These are phyloP conservation scores for Ivindomyrus marchei DNA, from an alignment of 2,113 vertebrate genomes.

Conservation along the genomic window DNA sequence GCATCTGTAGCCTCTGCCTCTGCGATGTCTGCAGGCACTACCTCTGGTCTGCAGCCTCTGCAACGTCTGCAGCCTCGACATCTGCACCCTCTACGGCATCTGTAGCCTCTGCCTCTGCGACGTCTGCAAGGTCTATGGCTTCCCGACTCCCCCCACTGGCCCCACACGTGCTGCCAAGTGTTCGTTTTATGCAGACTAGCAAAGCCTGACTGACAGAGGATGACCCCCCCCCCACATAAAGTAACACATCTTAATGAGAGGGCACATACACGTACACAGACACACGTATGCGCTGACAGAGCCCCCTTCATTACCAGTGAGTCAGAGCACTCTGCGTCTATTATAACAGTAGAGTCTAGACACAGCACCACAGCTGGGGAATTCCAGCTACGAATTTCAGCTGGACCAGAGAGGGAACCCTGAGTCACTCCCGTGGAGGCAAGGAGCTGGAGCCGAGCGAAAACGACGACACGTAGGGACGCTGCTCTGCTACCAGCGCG, in stretches of 20 bases:
- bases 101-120: too few species aligned
- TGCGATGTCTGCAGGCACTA: too few species aligned
- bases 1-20: background rate
- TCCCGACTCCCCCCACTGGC: background rate
- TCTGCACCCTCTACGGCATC: too few species aligned
- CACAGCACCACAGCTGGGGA: constrained; percentile 11
- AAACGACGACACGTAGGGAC: constrained; percentile 10
- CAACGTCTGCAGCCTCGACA: background rate
- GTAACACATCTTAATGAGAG: background rate
- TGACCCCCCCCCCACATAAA: background rate
- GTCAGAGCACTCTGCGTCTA: background rate
- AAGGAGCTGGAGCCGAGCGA: constrained; percentile 9
- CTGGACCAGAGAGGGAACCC: background rate
- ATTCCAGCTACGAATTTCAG: constrained; percentile 13
- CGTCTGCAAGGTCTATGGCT: background rate
- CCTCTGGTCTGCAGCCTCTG: background rate
- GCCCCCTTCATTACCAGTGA: constrained; percentile 17
- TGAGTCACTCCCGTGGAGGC: background rate
- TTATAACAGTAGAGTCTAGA: constrained; percentile 12
- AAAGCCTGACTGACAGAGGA: background rate
- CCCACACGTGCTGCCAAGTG: background rate
- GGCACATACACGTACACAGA: background rate
- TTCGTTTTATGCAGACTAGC: background rate
- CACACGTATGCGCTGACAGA: background rate
- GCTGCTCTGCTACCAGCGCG: background rate